Percentiles rank a stretch among this genome's conserved stretches.
phyloP scores from a whole-genome alignment of 1,140 invertebrate species.

The Polypedilum vanderplanki region DNA sequence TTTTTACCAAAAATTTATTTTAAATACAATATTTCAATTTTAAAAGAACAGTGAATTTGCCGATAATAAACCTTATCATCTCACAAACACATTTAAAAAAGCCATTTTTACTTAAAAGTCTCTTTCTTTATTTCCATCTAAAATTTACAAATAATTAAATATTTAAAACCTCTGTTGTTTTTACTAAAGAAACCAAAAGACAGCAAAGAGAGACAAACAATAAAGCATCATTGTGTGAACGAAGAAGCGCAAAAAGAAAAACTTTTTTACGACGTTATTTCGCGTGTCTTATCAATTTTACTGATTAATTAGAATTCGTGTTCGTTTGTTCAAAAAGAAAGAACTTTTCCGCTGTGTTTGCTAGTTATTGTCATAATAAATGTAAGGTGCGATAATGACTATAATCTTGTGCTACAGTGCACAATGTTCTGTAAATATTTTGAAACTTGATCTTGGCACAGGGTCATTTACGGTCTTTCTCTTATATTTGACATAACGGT shows the following conservation, averaged over 20 bases:
- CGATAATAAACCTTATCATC: background rate
- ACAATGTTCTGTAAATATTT: no score
- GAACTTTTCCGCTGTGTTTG: background rate
- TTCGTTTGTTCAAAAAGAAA: background rate
- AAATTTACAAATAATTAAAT: no score
- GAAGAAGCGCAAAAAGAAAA: background rate
- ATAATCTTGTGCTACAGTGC: background rate
- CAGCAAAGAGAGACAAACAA: background rate
- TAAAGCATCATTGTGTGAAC: background rate
- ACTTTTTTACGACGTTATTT: background rate
- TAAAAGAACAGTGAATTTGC: no score
- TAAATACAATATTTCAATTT: no score
- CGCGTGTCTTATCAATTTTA: slow-evolving; percentile 25
- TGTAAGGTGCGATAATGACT: slow-evolving; percentile 1
- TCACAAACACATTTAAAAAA: background rate
- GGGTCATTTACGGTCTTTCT: background rate
- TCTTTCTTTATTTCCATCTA: no score
- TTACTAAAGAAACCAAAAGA: background rate
- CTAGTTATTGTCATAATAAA: slow-evolving; percentile 19
- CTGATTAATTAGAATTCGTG: slow-evolving; percentile 26
- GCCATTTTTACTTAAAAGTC: no score
- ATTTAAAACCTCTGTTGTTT: background rate
- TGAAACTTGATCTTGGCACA: no score
- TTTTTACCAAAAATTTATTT: no score
- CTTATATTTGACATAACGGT: background rate